Conservation (phyloP, 2,113 vertebrate genomes). For the Pomatorhinus ruficollis region DNA sequence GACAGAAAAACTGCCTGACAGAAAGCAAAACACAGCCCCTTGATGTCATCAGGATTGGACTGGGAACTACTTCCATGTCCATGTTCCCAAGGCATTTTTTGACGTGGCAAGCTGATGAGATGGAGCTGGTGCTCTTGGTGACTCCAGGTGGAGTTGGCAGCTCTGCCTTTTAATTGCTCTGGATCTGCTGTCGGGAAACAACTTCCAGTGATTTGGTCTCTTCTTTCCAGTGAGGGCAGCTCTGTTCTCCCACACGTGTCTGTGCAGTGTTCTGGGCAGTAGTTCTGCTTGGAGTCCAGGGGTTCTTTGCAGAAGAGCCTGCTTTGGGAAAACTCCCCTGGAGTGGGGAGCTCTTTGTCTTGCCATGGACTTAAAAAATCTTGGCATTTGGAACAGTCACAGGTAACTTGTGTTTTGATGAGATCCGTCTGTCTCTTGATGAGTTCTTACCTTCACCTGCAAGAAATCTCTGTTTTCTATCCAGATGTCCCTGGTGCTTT, state of each 20-base stretch:
- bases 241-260: accelerated
- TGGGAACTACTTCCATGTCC: not conserved
- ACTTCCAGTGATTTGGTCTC: not conserved
- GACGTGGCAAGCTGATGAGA: not conserved
- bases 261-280: not conserved
- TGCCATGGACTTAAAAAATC: not conserved
- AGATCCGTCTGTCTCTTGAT: not conserved
- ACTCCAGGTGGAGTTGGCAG: not conserved
- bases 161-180: not conserved
- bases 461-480: not conserved
- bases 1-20: not conserved
- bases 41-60: not conserved
- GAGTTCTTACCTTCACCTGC: not conserved
- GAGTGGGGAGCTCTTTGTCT: not conserved
- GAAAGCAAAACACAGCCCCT: not conserved
- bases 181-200: not conserved
- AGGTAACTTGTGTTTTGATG: not conserved
- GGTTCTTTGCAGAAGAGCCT: not conserved
- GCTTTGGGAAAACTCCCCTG: not conserved
- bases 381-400: not conserved
- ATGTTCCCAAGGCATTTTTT: not conserved
- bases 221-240: not conserved
- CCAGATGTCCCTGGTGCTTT: not conserved
- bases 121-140: not conserved
- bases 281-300: not conserved